phyloP scores from a whole-genome alignment of 2,113 vertebrate genomes.

The chimpanzee (Pan troglodytes) region DNA sequence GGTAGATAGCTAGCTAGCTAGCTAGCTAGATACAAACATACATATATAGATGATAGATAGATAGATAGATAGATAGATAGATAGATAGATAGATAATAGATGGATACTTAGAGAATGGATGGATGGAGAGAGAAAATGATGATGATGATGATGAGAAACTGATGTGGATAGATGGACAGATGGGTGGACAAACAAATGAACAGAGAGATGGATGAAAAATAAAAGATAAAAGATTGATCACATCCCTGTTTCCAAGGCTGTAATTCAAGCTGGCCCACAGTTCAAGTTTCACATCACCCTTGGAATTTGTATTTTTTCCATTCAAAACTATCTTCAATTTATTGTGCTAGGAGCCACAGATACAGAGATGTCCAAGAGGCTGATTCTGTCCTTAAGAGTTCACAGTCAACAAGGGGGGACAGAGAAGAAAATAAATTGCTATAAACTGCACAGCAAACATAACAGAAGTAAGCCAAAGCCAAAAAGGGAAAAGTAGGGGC shows the following conservation, averaged over 20 bases:
- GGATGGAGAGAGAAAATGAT: not conserved
- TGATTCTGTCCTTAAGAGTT: not conserved
- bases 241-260: not conserved
- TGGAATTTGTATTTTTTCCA: not conserved
- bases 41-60: not conserved
- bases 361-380: not conserved
- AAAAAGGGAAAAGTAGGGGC: not conserved
- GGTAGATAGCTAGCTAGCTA: too few species aligned
- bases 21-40: too few species aligned
- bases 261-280: not conserved
- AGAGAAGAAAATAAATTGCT: not conserved
- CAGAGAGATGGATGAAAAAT: not conserved
- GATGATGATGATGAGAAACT: not conserved
- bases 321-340: not conserved
- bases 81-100: not conserved
- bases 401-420: not conserved
- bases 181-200: not conserved
- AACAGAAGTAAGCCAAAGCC: not conserved
- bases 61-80: not conserved
- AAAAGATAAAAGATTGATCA: not conserved
- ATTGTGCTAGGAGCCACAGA: not conserved
- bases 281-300: not conserved
- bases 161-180: not conserved
- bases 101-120: not conserved
- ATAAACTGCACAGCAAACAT: not conserved